Base-by-base conservation (phyloP, 2,888 invertebrate species). In the Cynaeus angustus region DNA sequence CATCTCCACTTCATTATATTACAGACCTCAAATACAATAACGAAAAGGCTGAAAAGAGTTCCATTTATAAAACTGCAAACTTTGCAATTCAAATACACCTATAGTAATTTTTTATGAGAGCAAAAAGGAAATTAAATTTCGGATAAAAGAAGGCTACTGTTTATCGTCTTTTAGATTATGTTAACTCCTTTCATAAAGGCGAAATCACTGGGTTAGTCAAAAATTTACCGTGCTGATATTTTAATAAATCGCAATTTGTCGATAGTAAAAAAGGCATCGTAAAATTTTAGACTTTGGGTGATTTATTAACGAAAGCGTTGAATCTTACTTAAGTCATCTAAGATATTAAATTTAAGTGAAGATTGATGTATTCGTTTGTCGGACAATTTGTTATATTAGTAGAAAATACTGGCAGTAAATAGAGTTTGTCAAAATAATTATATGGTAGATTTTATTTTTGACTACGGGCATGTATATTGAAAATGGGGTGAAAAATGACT, bases 21-120 rank as follows among this genome's bases (percentile, higher is more conserved):
- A 10, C 26, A 28, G 28, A 30, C 16, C 33, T 55, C 37, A 41
- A 41, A 12, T 10, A 38, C 58, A 21, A 26, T 41, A 58, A 41
- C 10, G 13, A 58, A 58, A 58, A 41, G 43, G 38, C 9, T 30
- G 38, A 16, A 55, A 58, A 58, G 38, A 12, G 26, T 28, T 26
- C n/a, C 28, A 21, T 16, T 46, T 46, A 16, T 16, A 26, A 26
- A 21, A 58, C 38, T 38, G 41, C 21, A 43, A 58, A 41, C 58
- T 58, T 58, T 58, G 58, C 58, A 58, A 43, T 58, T 58, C 43
- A 58, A 58, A 58, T 28, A 58, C 41, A 28, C n/a, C 14, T 46
- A 46, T 43, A 12, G 13, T 16, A 45, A 58, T 43, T 41, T 58
- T 55, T 58, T 26, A 43, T 2, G 30, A 12, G 58, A 41, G 43